Base-by-base conservation (phyloP, 1,140 invertebrate species). In the Diachasma alloeum region DNA sequence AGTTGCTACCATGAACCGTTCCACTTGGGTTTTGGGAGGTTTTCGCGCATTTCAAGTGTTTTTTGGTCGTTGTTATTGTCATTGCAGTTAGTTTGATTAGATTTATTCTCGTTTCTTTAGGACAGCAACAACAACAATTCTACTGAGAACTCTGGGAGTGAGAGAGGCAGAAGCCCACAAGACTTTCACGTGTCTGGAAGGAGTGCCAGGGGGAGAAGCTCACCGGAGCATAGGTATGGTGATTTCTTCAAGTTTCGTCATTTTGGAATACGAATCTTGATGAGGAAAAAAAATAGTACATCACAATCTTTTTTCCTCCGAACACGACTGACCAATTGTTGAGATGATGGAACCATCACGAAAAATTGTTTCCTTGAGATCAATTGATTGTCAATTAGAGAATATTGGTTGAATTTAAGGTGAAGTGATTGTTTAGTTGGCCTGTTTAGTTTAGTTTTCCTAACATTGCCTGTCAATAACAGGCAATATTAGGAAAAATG, bases 91-190 rank as follows among this genome's bases (percentile, higher is more conserved):
- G 19, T 63, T 26, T 8, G 22, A 63, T 63, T 4, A 17, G 39
- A 4, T 59, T 74, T 37, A 22, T 63, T 74, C 85, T 77, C 83
- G 22, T 85, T 85, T 86, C 83, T 83, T 68, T 86, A 90, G 88
- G 88, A 89, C 70, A 89, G 88, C 82, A 90, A 89, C 81, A 89
- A 88, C 81, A 90, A 89, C 78, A 86, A 89, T 82, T 88, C 87
- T 0, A 87, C 87, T 9, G 85, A 84, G 17, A 83, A 86, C 15
- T 86, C 86, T 4, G 85, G 79, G 53, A 88, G 83, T 63, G 87
- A 87, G 63, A 76, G 83, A 1, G 71, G 77, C 19, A 84, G 82
- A 68, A 87, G 83, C 74, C 83, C 84, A n/a, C 67, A 63, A 1
- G 69, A 48, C 36, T 72, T 72, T 44, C 66, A 24, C 15, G 44